Percentiles rank a stretch among this genome's conserved stretches.
phyloP scores from a whole-genome alignment of 2,113 vertebrate genomes.

The Zootoca vivipara region DNA sequence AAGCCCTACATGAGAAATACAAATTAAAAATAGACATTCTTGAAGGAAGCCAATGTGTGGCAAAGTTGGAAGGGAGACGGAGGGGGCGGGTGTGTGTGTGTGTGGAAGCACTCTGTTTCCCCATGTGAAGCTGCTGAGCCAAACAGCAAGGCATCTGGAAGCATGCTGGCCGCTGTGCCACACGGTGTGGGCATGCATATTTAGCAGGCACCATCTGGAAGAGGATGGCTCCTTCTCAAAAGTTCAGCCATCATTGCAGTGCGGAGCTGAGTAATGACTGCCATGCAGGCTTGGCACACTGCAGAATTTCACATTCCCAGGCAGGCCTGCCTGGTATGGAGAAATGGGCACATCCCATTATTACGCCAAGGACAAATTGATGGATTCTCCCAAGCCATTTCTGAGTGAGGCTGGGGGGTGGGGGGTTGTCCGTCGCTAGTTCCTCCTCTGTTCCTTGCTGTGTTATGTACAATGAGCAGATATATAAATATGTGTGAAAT shows the following conservation, averaged over 20 bases:
- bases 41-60: conserved; percentile 43
- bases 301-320: neutral
- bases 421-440: rapidly evolving
- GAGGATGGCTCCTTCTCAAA: neutral
- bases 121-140: neutral
- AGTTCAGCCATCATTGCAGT: neutral
- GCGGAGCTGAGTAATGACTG: neutral
- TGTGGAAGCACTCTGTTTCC: neutral
- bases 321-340: neutral
- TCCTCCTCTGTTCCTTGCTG: neutral
- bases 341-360: too few species aligned
- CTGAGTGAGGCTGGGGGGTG: neutral
- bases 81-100: too few species aligned
- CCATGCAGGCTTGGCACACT: neutral
- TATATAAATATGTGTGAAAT: too few species aligned
- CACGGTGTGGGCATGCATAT: neutral
- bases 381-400: too few species aligned
- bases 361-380: too few species aligned
- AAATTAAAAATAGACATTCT: conserved; percentile 64
- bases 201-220: neutral
- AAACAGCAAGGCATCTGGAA: neutral
- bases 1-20: conserved; percentile 40
- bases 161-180: neutral
- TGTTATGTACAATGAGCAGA: too few species aligned
- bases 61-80: neutral